Percentiles rank a stretch among this genome's conserved stretches.
Conservation (phyloP, 1,140 invertebrate species). For the Teleopsis dalmanni region DNA sequence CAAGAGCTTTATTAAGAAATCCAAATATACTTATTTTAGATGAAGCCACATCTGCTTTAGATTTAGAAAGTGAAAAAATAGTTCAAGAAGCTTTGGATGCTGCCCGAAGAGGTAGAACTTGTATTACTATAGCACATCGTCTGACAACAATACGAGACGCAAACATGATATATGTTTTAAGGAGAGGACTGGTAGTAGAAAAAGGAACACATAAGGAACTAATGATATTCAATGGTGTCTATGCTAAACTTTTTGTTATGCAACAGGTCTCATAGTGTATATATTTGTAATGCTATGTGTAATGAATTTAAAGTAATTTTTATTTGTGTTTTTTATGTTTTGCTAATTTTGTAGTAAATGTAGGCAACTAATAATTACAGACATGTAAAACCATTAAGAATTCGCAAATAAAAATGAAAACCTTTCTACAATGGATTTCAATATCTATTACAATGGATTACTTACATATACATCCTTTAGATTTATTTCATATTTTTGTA, state of each 20-base stretch:
- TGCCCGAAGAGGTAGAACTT: constrained; percentile 62
- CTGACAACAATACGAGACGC: constrained; percentile 63
- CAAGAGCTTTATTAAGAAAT: constrained; percentile 66
- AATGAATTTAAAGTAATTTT: too few species aligned
- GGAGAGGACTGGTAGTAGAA: constrained; percentile 61
- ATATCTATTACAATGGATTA: too few species aligned
- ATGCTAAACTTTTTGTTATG: constrained; percentile 59
- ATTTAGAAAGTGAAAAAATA: constrained; percentile 68
- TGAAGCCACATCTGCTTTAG: constrained; percentile 81
- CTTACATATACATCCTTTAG: too few species aligned
- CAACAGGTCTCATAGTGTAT: too few species aligned
- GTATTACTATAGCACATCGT: constrained; percentile 68
- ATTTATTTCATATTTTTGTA: too few species aligned
- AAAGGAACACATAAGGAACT: constrained; percentile 64
- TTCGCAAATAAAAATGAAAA: too few species aligned
- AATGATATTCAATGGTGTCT: constrained; percentile 55
- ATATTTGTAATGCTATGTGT: too few species aligned
- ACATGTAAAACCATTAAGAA: too few species aligned
- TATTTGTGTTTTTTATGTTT: too few species aligned
- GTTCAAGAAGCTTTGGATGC: constrained; percentile 63
- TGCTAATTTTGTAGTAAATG: too few species aligned
- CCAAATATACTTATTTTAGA: constrained; percentile 71
- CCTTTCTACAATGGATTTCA: too few species aligned
- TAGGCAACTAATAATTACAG: too few species aligned
- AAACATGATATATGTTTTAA: constrained; percentile 56